phyloP scores from a whole-genome alignment of 2,797 vertebrate species.

The Ficedula albicollis region DNA sequence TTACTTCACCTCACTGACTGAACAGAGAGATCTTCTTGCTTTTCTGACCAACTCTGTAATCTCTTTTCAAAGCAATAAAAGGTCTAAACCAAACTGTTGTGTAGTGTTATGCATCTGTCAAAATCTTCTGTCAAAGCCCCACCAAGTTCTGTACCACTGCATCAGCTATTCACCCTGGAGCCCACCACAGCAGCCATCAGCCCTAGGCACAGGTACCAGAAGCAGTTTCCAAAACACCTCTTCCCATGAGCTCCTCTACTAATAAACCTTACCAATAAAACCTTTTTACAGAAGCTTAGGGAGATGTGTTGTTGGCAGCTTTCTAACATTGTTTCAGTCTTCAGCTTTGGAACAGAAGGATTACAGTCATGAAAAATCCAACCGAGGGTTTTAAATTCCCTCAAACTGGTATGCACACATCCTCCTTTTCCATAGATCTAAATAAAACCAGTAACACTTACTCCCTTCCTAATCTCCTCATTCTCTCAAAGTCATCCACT shows the following conservation, averaged over 20 bases:
- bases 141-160: neutral
- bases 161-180: neutral
- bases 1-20: neutral
- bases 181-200: neutral
- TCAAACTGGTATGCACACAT: neutral
- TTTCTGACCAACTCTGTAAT: neutral
- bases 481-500: neutral
- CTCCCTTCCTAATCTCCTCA: neutral
- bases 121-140: neutral
- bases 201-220: neutral
- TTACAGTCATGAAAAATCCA: neutral
- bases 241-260: neutral
- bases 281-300: neutral
- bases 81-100: neutral
- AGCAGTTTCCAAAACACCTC: neutral
- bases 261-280: neutral
- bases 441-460: neutral
- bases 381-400: neutral
- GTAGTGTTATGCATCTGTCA: neutral
- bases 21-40: neutral
- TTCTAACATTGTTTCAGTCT: neutral
- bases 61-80: neutral
- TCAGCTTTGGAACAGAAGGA: conserved; percentile 18
- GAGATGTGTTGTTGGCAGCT: neutral
- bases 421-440: neutral